phyloP scores from a whole-genome alignment of 2,888 invertebrate genomes.

The Cataglyphis rosenhaueri region DNA sequence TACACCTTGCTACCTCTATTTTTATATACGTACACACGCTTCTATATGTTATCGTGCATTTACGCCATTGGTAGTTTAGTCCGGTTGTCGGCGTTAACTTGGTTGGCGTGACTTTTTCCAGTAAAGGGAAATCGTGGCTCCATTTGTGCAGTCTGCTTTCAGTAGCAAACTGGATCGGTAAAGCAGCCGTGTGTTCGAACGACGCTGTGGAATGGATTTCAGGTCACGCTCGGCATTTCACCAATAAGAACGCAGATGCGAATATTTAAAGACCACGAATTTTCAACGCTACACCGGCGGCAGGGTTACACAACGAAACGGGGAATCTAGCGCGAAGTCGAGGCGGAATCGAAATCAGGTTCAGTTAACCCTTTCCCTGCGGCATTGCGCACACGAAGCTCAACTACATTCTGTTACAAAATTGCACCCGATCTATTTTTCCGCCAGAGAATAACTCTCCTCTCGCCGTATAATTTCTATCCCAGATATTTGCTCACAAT shows the following conservation, averaged over 20 bases:
- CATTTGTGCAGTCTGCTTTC: conserved; percentile 16
- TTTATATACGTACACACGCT: background rate
- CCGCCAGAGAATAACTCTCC: conserved; percentile 26
- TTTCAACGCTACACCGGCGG: conserved; percentile 1
- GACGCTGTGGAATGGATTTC: conserved; percentile 31
- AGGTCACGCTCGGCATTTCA: conserved; percentile 40
- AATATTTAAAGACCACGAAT: conserved; percentile 49
- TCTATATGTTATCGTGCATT: conserved; percentile 7
- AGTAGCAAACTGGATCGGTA: conserved; percentile 12
- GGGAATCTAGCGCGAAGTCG: conserved; percentile 31
- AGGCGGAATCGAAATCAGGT: conserved; percentile 34
- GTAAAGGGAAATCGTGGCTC: background rate
- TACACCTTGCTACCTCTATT: background rate
- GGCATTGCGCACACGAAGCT: background rate
- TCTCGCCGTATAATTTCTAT: conserved; percentile 20
- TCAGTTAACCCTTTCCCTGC: conserved; percentile 31
- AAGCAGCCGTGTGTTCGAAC: conserved; percentile 14
- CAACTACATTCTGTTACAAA: conserved; percentile 18
- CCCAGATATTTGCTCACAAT: conserved; percentile 17
- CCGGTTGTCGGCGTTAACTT: background rate
- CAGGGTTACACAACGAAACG: background rate
- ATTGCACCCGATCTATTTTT: conserved; percentile 44
- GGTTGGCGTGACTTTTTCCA: background rate
- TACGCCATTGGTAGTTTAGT: conserved; percentile 10
- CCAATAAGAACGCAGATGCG: conserved; percentile 44